These are phyloP conservation scores for Salvelinus alpinus DNA, from an alignment of 2,113 vertebrate genomes.

Conservation along the genomic window DNA sequence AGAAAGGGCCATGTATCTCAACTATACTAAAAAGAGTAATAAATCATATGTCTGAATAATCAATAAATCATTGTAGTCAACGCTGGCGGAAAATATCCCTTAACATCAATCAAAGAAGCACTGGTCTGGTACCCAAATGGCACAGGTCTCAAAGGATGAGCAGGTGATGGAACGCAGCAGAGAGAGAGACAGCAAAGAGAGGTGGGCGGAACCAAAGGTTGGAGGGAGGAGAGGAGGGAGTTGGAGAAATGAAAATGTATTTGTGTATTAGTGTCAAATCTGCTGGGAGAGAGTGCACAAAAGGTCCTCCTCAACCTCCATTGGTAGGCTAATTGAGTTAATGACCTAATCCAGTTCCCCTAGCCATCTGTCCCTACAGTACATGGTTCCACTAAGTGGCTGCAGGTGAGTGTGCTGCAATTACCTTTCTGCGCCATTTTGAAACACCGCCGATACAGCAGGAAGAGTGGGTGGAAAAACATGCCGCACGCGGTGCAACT, in stretches of 20 bases:
- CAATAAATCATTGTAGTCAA: not conserved
- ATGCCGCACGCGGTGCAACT: constrained; percentile 38
- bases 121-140: too few relatives aligned
- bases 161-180: not conserved
- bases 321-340: not conserved
- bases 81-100: too few relatives aligned
- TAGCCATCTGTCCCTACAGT: constrained; percentile 4
- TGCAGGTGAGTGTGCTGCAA: constrained; percentile 59
- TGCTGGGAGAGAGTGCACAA: not conserved
- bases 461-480: constrained; percentile 45
- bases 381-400: constrained; percentile 36
- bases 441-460: not conserved
- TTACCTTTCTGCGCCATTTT: constrained; percentile 46
- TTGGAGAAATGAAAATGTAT: not conserved
- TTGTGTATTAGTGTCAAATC: not conserved
- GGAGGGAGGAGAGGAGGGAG: not conserved
- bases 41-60: not conserved
- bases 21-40: not conserved
- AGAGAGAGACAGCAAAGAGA: not conserved
- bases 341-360: constrained; percentile 16
- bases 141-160: too few relatives aligned
- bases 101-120: too few relatives aligned
- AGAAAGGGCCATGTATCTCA: not conserved
- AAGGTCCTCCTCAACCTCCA: not conserved
- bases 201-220: not conserved